phyloP scores from a whole-genome alignment of 2,113 vertebrate species.

The Oceanodroma tethys region DNA sequence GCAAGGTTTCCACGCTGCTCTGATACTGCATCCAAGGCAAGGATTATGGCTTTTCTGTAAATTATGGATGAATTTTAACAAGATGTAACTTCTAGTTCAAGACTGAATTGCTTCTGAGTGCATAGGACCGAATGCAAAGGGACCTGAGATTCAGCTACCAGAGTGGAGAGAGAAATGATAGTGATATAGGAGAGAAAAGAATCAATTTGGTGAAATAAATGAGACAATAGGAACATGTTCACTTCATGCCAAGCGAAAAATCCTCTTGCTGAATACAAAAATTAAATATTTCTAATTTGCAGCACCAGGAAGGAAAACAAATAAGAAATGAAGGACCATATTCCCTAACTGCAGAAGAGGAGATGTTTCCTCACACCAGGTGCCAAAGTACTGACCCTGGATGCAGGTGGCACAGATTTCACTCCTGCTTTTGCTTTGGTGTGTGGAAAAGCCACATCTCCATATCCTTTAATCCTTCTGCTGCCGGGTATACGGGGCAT shows the following conservation, averaged over 20 bases:
- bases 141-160: background rate
- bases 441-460: background rate
- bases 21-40: background rate
- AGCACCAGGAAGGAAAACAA: background rate
- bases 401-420: background rate
- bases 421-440: background rate
- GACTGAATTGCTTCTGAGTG: background rate
- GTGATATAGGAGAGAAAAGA: background rate
- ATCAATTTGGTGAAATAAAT: background rate
- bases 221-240: background rate
- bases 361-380: background rate
- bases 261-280: background rate
- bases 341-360: background rate
- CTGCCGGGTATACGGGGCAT: rapidly evolving
- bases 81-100: background rate
- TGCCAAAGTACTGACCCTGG: background rate
- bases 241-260: background rate
- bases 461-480: background rate
- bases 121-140: background rate
- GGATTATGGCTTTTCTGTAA: background rate
- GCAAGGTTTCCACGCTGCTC: background rate
- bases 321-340: background rate
- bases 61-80: background rate
- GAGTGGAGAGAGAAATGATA: background rate
- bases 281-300: background rate